Percentiles rank a stretch among this genome's conserved stretches.
Conservation (phyloP, 2,113 vertebrate species). For the Siniperca knerii region DNA sequence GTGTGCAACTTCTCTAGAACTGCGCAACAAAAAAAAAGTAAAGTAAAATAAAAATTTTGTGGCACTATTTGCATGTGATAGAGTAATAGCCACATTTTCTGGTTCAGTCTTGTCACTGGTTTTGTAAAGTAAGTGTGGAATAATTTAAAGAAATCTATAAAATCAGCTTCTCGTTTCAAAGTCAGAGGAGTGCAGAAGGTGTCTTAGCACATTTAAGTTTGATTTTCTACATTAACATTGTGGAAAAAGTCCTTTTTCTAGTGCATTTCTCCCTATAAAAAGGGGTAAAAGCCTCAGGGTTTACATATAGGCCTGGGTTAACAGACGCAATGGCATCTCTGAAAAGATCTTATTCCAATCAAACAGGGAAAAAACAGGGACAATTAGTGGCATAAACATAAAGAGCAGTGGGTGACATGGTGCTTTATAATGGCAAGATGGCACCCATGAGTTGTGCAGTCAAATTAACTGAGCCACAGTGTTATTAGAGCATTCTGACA, state of each 20-base stretch:
- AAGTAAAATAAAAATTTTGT: too few species aligned
- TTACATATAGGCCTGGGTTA: conserved; percentile 33
- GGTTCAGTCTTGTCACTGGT: not conserved
- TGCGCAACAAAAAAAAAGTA: not conserved
- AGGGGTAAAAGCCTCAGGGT: conserved; percentile 27
- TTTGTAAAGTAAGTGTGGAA: not conserved
- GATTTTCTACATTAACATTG: not conserved
- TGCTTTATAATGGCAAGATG: conserved; percentile 5
- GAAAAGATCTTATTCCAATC: conserved; percentile 17
- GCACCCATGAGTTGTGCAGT: not conserved
- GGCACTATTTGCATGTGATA: not conserved
- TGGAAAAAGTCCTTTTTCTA: not conserved
- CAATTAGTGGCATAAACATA: not conserved
- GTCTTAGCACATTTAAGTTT: not conserved
- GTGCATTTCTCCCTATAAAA: conserved; percentile 1
- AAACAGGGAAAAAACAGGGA: not conserved
- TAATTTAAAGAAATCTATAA: not conserved
- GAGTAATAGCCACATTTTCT: not conserved
- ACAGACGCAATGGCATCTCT: conserved; percentile 43
- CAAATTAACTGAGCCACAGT: not conserved
- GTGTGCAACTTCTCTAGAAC: not conserved
- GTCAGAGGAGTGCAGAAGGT: not conserved
- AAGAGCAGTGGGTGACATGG: conserved; percentile 12
- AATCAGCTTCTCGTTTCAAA: not conserved
- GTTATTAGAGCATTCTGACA: conserved; percentile 15